These are phyloP conservation scores for Octopus sinensis DNA, from an alignment of 1,140 invertebrate genomes.

Conservation along the genomic window DNA sequence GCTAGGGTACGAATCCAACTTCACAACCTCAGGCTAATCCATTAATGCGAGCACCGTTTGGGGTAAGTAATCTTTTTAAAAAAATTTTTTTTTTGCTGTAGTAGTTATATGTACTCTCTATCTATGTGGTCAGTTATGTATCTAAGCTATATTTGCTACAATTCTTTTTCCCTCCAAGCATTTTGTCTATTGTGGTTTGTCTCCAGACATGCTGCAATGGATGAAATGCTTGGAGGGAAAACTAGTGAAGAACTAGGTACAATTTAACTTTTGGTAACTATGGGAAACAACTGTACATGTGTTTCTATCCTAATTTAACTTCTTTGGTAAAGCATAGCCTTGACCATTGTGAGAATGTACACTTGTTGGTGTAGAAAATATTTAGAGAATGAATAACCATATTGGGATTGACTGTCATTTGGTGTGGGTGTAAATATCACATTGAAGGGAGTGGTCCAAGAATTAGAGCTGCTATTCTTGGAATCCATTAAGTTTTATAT, in stretches of 20 bases:
- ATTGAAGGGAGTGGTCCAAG: background rate
- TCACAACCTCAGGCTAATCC: conserved; percentile 29
- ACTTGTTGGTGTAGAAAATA: no score
- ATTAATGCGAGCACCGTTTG: conserved; percentile 37
- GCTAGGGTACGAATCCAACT: conserved; percentile 20
- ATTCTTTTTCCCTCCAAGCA: background rate
- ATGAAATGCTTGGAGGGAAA: background rate
- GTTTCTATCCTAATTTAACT: no score
- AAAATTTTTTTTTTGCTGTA: background rate
- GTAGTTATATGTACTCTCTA: background rate
- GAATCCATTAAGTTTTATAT: no score
- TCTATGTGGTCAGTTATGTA: background rate
- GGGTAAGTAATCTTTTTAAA: conserved; percentile 21
- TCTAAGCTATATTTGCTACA: background rate
- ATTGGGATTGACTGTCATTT: background rate
- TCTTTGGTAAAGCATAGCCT: no score
- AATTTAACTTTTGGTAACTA: background rate
- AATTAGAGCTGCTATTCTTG: no score
- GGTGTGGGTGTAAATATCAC: background rate
- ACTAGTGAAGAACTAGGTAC: background rate
- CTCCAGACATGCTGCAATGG: background rate
- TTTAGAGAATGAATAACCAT: no score
- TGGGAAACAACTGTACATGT: no score
- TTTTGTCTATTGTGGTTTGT: background rate
- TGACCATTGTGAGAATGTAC: no score